Conservation (phyloP, 2,888 invertebrate species). For the Cremastobaeus sp. region DNA sequence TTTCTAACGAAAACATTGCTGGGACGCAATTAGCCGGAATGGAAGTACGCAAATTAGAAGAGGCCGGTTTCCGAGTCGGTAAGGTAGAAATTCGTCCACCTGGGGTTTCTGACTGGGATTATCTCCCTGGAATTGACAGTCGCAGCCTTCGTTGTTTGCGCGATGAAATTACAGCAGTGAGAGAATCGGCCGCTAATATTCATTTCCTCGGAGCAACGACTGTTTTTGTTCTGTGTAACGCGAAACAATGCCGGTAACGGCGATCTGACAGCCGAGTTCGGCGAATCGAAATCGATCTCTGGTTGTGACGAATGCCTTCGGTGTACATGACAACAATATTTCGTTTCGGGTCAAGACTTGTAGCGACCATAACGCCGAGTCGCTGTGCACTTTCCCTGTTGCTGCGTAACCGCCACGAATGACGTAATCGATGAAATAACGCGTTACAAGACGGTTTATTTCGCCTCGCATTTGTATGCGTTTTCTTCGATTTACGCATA, state of each 20-base stretch:
- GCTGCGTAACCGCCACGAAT: slow-evolving; percentile 54
- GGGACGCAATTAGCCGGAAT: too few species aligned
- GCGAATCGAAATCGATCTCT: slow-evolving; percentile 32
- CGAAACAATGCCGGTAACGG: slow-evolving; percentile 13
- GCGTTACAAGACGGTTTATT: slow-evolving; percentile 56
- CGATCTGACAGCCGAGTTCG: slow-evolving; percentile 3
- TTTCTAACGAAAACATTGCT: not conserved
- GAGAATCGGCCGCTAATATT: not conserved
- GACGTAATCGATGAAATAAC: slow-evolving; percentile 61
- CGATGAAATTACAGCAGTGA: not conserved
- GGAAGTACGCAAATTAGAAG: too few species aligned
- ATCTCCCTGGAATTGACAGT: too few species aligned
- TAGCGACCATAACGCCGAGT: slow-evolving; percentile 52
- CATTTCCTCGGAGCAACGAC: not conserved
- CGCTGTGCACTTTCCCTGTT: slow-evolving; percentile 55
- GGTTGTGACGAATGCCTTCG: not conserved
- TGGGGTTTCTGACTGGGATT: too few species aligned
- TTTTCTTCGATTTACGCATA: slow-evolving; percentile 48
- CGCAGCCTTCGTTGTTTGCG: not conserved
- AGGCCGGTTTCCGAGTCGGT: not conserved
- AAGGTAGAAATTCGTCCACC: not conserved
- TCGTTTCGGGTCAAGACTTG: slow-evolving; percentile 60
- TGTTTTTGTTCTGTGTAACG: slow-evolving; percentile 6
- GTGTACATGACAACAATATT: slow-evolving; percentile 54
- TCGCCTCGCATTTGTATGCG: slow-evolving; percentile 32